A percentile compares a stretch with the other conserved stretches of the same genome.
phyloP scores from a whole-genome alignment of 2,888 invertebrate species.

The Melanotus villosus region DNA sequence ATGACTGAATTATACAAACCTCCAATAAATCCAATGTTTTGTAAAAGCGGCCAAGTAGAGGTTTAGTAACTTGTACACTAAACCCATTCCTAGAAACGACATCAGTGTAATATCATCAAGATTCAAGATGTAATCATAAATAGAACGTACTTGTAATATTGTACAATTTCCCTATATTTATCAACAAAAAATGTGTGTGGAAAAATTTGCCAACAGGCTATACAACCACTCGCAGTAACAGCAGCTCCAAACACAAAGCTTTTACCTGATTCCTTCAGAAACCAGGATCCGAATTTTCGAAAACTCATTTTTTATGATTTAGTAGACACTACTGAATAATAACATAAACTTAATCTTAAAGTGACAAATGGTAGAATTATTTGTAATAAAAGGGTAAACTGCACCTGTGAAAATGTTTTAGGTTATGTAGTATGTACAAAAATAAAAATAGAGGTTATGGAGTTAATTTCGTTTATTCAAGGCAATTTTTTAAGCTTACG shows the following conservation, averaged over 20 bases:
- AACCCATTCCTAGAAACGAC: conserved; percentile 72
- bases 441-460: no score
- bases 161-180: conserved; percentile 75
- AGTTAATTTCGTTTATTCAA: no score
- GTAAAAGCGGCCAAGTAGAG: conserved; percentile 70
- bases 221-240: conserved; percentile 67
- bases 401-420: no score
- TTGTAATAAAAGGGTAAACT: no score
- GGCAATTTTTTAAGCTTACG: no score
- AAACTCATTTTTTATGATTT: conserved; percentile 12
- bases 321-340: no score
- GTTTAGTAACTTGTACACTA: conserved; percentile 71
- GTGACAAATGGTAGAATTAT: no score
- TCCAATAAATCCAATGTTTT: conserved; percentile 75
- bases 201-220: conserved; percentile 68
- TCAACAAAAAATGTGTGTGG: conserved; percentile 76
- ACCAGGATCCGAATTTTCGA: conserved; percentile 66
- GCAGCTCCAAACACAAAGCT: conserved; percentile 70
- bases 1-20: no score
- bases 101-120: background rate
- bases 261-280: conserved; percentile 72
- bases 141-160: conserved; percentile 76
- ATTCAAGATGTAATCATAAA: no score
- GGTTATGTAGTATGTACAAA: no score
- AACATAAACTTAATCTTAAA: no score